Evolutionary conservation across 2,113 vertebrate genomes (phyloP), one percentile per base, ranked within the genome.

Genomic region (Mormyrus iriodes): DNA sequence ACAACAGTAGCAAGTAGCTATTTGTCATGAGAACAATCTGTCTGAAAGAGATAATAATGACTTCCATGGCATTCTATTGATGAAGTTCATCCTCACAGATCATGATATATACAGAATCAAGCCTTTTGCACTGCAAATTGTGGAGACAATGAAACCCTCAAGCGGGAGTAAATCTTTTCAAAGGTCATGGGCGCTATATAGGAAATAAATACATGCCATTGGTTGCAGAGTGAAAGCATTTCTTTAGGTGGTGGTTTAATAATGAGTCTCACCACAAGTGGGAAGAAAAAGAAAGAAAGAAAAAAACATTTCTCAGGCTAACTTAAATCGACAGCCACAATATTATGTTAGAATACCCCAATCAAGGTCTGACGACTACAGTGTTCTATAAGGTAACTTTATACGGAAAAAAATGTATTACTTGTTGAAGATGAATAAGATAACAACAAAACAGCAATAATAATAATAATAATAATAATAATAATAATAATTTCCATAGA

Each of bases 1-100:
- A 73, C 55, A 73, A 49, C 61, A 27, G 89, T 88, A 92, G 5
- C 79, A 88, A 93, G 58, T 10, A 31, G 55, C 90, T 93, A 85
- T 89, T 85, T 58, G 79, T 89, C 76, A 89, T 89, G 88, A 55
- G 87, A 92, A 85, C 42, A 35, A 58, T 89, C 88, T 85, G 88
- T 83, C 88, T 89, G 52, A 89, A 85, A 53, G 85, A 90, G 89
- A 86, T 65, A 87, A 79, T 87, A 87, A 86, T 48, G 76, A 65
- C 48, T 76, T 90, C 51, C 89, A n/a, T 86, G 89, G n/a, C 55
- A 69, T n/a, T 42, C 84, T 73, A 51, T 87, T 90, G 84, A 90
- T 87, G 84, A 90, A 35, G 65, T 65, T 52, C 89, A 86, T 87
- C 89, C 89, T 27, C 85, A 73, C 48, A 76, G 31, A 48, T 52